Evolutionary conservation across 1,140 invertebrate species (phyloP).

Genomic region (Lucilia cuprina): DNA sequence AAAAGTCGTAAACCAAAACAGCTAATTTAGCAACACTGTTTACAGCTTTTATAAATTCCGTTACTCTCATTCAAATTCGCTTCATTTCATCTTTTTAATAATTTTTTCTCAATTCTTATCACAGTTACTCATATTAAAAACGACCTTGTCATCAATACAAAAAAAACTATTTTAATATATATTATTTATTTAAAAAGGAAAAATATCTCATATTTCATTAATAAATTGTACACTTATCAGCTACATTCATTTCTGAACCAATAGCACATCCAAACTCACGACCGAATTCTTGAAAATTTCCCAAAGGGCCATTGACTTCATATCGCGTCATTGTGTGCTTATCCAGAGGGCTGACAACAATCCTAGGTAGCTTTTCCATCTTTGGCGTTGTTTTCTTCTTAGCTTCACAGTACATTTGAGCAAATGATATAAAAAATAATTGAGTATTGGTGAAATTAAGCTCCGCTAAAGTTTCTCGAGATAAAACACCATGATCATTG

Average conservation of each 20-base stretch:
- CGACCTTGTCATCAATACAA: background rate
- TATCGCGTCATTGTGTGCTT: conserved; percentile 46
- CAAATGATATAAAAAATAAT: conserved; percentile 77
- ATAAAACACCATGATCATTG: conserved; percentile 47
- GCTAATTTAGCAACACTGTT: background rate
- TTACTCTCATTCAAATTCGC: background rate
- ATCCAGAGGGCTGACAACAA: conserved; percentile 45
- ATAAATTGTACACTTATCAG: conserved; percentile 53
- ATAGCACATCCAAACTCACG: conserved; percentile 50
- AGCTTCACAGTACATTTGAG: conserved; percentile 64
- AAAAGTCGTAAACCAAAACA: too few relatives aligned
- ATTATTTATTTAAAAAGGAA: background rate
- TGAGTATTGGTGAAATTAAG: conserved; percentile 64
- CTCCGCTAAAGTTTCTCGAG: conserved; percentile 51
- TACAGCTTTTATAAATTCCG: too few relatives aligned
- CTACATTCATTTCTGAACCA: conserved; percentile 54
- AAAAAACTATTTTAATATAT: background rate
- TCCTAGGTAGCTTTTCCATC: conserved; percentile 70
- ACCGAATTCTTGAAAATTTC: conserved; percentile 49
- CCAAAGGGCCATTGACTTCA: conserved; percentile 50
- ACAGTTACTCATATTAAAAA: background rate
- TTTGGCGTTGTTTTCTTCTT: background rate
- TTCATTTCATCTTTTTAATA: background rate
- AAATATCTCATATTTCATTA: conserved; percentile 26
- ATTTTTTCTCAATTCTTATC: background rate